Conservation (phyloP, 2,888 invertebrate species). For the Laothoe populi region DNA sequence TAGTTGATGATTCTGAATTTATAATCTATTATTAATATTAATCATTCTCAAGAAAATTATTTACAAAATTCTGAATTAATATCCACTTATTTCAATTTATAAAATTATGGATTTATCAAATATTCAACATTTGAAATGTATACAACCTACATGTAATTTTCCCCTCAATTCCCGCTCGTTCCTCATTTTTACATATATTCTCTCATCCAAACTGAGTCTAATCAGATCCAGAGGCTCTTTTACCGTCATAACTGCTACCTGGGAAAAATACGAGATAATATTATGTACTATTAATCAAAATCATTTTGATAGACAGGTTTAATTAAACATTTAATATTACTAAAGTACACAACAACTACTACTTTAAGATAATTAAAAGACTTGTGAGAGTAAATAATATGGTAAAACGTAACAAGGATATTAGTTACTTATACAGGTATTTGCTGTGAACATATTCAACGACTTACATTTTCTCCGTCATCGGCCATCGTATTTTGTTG, state of each 20-base stretch:
- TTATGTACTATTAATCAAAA: no score
- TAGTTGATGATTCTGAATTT: no score
- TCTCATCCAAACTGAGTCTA: slow-evolving; percentile 97
- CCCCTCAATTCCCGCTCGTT: slow-evolving; percentile 99
- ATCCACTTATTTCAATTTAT: no score
- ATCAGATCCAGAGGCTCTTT: slow-evolving; percentile 99
- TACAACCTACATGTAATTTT: slow-evolving; percentile 92
- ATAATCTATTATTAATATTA: no score
- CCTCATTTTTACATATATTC: slow-evolving; percentile 99
- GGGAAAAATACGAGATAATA: slow-evolving; percentile 52
- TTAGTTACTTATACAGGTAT: not conserved
- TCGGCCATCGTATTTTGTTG: slow-evolving; percentile 62
- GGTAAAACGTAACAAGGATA: not conserved
- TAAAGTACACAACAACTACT: no score
- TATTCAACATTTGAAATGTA: no score
- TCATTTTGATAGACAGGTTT: no score
- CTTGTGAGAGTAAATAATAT: not conserved
- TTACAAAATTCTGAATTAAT: no score
- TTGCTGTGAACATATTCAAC: no score
- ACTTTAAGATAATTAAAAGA: not conserved
- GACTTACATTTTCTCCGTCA: slow-evolving; percentile 76
- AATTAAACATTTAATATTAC: no score
- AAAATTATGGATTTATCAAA: no score
- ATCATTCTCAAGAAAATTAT: no score
- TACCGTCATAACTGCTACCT: slow-evolving; percentile 95